Base-by-base conservation (phyloP, 2,888 invertebrate species). In the Pogonocherus hispidulus region DNA sequence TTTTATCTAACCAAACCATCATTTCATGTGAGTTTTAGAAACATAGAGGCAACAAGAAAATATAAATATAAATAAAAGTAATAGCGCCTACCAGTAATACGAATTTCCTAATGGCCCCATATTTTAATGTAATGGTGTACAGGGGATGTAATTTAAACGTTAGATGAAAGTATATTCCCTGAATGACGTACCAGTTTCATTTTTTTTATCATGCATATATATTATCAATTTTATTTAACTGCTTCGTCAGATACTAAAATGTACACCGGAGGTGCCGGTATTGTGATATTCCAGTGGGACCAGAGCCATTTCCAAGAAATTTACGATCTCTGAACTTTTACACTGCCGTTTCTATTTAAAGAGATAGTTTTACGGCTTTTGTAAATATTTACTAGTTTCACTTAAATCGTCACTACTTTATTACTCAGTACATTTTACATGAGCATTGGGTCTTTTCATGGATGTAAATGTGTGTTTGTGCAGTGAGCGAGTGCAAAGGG, bases 301-400 rank as follows among this genome's bases (percentile, higher is more conserved):
- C 18, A 35, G 32, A 47, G 46, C 32, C 19, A 47, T 59, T 59
- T 63, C 27, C 46, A 32, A 14, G 32, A 51, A 70, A 59, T 64
- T 69, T 70, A 70, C 64, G 67, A 67, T 46, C 69, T 55, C 51
- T 64, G 63, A 67, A 64, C 66, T 70, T 67, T 70, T 66, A 67
- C 56, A 66, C 62, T 63, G 44, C 63, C 69, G 65, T 60, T 71
- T 63, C 64, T 67, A 71, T 64, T 69, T 66, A 66, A 68, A 57
- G 60, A 66, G 71, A 71, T 71, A 71, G 71, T 71, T 68, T 71
- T 71, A 69, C 66, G 51, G 51, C 66, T 55, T 57, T 57, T 66
- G 69, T 71, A 71, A 71, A 71, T 71, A 71, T 71, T 69, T 66
- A 69, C 63, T 60, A 54, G 35, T 62, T 65, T 55, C 55, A 67